phyloP scores from a whole-genome alignment of 2,797 vertebrate species.

The Triplophysa yarkandensis region DNA sequence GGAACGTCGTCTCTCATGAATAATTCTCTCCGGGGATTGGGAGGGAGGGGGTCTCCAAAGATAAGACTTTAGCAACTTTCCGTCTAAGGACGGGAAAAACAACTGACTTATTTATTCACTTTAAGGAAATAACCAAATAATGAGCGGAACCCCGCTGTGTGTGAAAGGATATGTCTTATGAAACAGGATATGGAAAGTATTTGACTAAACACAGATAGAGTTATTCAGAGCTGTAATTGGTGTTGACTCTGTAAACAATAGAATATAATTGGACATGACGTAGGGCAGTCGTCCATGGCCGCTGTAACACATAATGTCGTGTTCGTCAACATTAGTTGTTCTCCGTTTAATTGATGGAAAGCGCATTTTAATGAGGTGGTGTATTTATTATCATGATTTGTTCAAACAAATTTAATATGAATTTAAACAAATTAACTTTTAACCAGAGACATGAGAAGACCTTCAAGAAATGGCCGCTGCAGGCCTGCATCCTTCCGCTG shows the following conservation, averaged over 20 bases:
- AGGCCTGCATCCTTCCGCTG: background rate
- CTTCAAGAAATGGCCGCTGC: background rate
- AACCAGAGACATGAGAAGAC: background rate
- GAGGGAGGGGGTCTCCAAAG: conserved; percentile 34
- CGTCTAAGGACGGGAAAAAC: conserved; percentile 41
- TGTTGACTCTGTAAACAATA: conserved; percentile 30
- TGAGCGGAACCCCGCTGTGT: conserved; percentile 13
- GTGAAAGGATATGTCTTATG: conserved; percentile 26
- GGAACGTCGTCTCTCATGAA: conserved; percentile 52
- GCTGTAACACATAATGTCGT: conserved; percentile 58
- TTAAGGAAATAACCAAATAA: conserved; percentile 48
- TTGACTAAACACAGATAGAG: conserved; percentile 24
- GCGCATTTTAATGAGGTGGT: conserved; percentile 14
- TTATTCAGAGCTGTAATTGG: conserved; percentile 24
- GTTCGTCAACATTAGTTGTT: conserved; percentile 33
- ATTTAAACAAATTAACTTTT: background rate
- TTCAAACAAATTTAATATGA: background rate
- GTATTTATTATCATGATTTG: background rate
- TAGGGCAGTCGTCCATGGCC: conserved; percentile 8
- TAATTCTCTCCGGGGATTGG: conserved; percentile 49
- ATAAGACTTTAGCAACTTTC: conserved; percentile 47
- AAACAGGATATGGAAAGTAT: background rate
- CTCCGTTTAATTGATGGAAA: background rate
- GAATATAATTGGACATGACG: conserved; percentile 38
- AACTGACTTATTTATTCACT: conserved; percentile 47